Evolutionary conservation across 2,797 vertebrate species (phyloP), one percentile per base, ranked within the genome.

Genomic region (Steatocranus sp.): DNA sequence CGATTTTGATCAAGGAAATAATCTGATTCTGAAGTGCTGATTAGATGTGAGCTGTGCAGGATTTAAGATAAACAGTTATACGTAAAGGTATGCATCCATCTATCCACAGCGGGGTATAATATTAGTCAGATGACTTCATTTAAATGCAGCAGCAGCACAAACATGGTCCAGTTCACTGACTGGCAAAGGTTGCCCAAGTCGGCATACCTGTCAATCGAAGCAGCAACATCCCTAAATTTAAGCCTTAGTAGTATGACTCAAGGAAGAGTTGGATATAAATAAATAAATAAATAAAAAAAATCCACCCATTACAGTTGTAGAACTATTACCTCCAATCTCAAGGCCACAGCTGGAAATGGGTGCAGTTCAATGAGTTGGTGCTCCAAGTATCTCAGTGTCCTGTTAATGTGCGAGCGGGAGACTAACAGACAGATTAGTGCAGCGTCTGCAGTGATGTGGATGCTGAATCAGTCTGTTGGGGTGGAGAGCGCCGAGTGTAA

Each of bases 401-500:
- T 43, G 63, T 25, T 25, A 6, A 25, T 66, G 12, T 25, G 36
- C 2, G 2, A 43, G 34, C 0, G 0, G 20, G 63, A 43, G 8
- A 1, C 8, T 25, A 41, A 17, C 36, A 38, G 34, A 66, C 11
- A 9, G 63, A 68, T 41, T 68, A 25, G 8, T 68, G 63, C 63
- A 27, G 38, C 14, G 4, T 18, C 38, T 46, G 38, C 63, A 70
- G 14, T 18, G 38, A 27, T 43, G 38, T 25, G 23, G 5, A 43
- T 17, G 14, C 8, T 68, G 38, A 15, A 7, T 15, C 14, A 27
- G 14, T 68, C 63, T 68, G 38, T 68, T 68, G 63, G 5, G 2
- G 34, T 66, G 38, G 38, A 17, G 5, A 27, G 63, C 43, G 15
- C 0, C 0, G 4, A 70, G 6, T 2, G 4, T 10, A 17, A 3